Percentiles rank a stretch among this genome's conserved stretches.
These are phyloP conservation scores for Lochmaea crataegi DNA, from an alignment of 2,888 invertebrate genomes.

Conservation along the genomic window DNA sequence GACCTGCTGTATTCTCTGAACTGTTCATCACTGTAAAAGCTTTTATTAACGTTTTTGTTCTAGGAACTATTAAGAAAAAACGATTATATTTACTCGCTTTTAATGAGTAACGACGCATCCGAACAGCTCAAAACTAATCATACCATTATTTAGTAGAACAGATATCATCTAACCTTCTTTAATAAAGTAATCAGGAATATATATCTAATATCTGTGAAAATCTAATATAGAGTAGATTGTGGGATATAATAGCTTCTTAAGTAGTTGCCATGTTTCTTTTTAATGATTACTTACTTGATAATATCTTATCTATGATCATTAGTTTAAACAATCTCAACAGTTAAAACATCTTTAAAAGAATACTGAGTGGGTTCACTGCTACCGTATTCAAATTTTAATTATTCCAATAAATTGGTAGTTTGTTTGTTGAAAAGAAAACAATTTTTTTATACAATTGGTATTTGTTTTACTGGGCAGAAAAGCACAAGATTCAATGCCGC, in stretches of 20 bases:
- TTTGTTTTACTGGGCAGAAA: too few relatives aligned
- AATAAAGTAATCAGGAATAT: background rate
- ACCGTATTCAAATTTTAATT: too few relatives aligned
- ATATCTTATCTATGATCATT: background rate
- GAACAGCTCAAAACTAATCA: slow-evolving; percentile 5
- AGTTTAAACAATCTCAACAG: background rate
- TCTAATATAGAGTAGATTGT: slow-evolving; percentile 2
- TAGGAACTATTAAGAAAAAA: background rate
- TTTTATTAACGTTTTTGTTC: background rate
- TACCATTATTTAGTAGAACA: background rate
- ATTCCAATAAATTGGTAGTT: too few relatives aligned
- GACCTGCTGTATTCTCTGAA: background rate
- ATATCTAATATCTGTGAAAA: slow-evolving; percentile 6
- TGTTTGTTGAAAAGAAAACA: too few relatives aligned
- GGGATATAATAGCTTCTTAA: slow-evolving; percentile 12
- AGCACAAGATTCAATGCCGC: too few relatives aligned
- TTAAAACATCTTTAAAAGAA: background rate
- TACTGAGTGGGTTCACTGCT: background rate
- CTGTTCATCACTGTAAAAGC: slow-evolving; percentile 1
- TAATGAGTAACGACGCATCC: background rate
- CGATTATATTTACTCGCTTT: background rate
- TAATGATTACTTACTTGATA: slow-evolving; percentile 8
- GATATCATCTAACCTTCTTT: background rate
- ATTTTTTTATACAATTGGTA: too few relatives aligned
- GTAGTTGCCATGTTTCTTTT: background rate